Conservation (phyloP, 2,888 invertebrate genomes). For the Sialis lutaria region DNA sequence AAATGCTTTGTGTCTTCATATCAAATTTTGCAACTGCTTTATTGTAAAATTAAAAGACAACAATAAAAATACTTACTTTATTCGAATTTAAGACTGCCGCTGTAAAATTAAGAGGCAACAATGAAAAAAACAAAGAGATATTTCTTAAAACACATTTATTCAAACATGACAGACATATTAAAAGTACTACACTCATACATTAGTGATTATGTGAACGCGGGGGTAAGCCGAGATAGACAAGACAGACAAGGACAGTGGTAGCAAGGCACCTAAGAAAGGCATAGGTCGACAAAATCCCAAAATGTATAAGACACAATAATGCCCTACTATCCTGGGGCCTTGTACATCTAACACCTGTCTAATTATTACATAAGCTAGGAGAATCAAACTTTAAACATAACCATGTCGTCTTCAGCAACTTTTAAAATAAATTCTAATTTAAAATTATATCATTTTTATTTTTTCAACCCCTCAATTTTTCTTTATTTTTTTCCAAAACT, state of each 20-base stretch:
- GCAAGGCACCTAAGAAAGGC: constrained; percentile 20
- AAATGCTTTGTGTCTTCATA: no score
- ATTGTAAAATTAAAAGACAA: no score
- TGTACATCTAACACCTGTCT: constrained; percentile 6
- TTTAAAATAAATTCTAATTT: no score
- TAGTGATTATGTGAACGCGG: constrained; percentile 6
- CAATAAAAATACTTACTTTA: no score
- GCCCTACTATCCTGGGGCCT: constrained; percentile 6
- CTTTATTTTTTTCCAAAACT: no score
- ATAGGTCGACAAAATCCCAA: constrained; percentile 11
- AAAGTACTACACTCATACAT: constrained; percentile 8
- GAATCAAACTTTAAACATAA: no score
- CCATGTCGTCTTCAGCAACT: no score
- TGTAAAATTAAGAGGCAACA: no score
- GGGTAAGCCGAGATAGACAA: constrained; percentile 10
- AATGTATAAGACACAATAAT: constrained; percentile 5
- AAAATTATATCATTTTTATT: no score
- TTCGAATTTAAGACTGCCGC: no score
- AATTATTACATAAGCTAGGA: not conserved
- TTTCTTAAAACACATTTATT: constrained; percentile 21
- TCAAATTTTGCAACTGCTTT: no score
- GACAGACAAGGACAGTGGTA: constrained; percentile 12
- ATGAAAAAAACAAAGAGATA: not conserved
- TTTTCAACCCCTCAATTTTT: no score
- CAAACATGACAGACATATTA: constrained; percentile 15